Evolutionary conservation across 2,797 vertebrate species (phyloP).

Genomic region (Echiichthys vipera): DNA sequence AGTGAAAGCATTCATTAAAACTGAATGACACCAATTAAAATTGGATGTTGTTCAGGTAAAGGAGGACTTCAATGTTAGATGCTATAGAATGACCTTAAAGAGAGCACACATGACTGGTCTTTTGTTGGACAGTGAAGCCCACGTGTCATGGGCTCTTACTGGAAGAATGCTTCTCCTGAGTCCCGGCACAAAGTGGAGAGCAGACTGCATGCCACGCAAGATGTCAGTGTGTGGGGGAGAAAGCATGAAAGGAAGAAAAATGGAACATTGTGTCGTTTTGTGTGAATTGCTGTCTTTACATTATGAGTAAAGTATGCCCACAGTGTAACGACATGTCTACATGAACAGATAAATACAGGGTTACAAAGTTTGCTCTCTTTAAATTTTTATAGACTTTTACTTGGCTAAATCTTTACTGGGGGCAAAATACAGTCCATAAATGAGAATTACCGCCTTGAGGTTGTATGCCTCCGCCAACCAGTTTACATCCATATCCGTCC

Average conservation of each 20-base stretch:
- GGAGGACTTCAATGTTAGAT: constrained; percentile 34
- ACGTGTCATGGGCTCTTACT: constrained; percentile 57
- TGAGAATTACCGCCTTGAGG: no score
- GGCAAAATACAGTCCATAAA: constrained; percentile 21
- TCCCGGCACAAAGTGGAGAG: constrained; percentile 38
- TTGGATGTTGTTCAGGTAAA: constrained; percentile 56
- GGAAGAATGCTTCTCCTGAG: constrained; percentile 44
- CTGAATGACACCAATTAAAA: constrained; percentile 68
- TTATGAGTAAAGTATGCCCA: background rate
- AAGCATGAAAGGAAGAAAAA: background rate
- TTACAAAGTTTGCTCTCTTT: constrained; percentile 12
- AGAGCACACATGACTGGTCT: constrained; percentile 45
- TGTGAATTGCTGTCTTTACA: constrained; percentile 1
- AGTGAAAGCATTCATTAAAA: constrained; percentile 71
- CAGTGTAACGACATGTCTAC: background rate
- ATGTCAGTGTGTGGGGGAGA: background rate
- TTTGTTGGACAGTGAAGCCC: constrained; percentile 46
- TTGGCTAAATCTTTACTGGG: background rate
- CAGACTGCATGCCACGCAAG: constrained; percentile 2
- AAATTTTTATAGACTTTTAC: constrained; percentile 24
- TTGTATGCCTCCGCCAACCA: no score
- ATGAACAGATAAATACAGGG: constrained; percentile 3
- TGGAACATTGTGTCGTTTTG: no score
- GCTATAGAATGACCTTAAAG: constrained; percentile 64
- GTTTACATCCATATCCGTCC: no score